Evolutionary conservation across 1,140 invertebrate genomes (phyloP), one percentile per base, ranked within the genome.

Genomic region (Phocides pigmalion): DNA sequence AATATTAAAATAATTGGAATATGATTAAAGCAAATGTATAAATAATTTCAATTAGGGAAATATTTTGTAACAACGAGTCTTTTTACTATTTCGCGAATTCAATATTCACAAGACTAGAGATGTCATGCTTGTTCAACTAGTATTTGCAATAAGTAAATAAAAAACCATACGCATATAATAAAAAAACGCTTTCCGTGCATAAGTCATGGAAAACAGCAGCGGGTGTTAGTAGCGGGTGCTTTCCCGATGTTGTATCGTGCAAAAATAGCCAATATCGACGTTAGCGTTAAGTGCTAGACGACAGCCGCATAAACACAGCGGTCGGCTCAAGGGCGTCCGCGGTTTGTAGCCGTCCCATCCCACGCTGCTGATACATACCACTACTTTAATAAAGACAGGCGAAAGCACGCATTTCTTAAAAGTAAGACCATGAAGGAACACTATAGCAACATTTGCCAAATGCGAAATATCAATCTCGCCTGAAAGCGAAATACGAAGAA

Each of bases 271-370:
- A 85, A 84, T 82, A 87, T 84, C 79, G 75, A 87, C 81, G 78
- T 77, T 68, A 79, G 84, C 78, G 81, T 79, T 90, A 90, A 89
- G 87, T 90, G 86, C 83, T 87, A 87, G 82, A 89, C 81, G 86
- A 90, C 83, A 90, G 82, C 84, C 77, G 73, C 75, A 84, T 90
- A 90, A 90, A 90, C 87, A 90, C 70, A 64, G 70, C 72, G 70
- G 76, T 54, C 61, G 37, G 69, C 74, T 85, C 82, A 86, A 87
- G 84, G 84, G 78, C 87, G 74, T 35, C 49, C 69, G 70, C 70
- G 67, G 80, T 83, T 84, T 79, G 70, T 79, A 78, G 74, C 41
- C 70, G 66, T 59, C 74, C 25, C 80, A 67, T 68, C 79, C 81
- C 81, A 82, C 82, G 76, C 74, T 58, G 15, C 15, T 58, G 49